Evolutionary conservation across 2,797 vertebrate genomes (phyloP).

Genomic region (Lepidocolaptes lacrymiger): DNA sequence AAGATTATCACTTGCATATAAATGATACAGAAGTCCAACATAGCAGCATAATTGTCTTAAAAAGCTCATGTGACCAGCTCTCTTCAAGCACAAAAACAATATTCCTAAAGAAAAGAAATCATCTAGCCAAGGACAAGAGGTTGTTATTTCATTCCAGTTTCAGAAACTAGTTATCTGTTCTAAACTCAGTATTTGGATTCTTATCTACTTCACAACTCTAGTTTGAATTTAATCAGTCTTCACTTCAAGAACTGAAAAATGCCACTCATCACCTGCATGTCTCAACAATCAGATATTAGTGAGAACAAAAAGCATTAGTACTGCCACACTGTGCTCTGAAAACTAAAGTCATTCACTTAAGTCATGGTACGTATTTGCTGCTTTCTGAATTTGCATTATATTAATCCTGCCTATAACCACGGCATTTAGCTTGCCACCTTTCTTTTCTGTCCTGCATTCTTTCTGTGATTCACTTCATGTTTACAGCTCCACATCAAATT

Average conservation of each 20-base stretch:
- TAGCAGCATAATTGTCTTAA: fast-evolving
- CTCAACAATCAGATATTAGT: background rate
- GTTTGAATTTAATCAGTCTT: background rate
- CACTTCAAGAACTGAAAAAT: background rate
- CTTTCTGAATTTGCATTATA: background rate
- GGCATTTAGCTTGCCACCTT: background rate
- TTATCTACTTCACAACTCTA: background rate
- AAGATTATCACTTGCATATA: background rate
- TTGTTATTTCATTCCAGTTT: background rate
- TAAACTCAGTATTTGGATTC: background rate
- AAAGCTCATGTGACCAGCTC: background rate
- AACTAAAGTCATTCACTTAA: background rate
- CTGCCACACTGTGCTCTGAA: background rate
- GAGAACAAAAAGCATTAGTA: background rate
- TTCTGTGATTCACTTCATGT: background rate
- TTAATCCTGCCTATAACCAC: background rate
- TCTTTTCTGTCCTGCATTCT: background rate
- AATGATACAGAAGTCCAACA: background rate
- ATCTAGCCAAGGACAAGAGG: background rate
- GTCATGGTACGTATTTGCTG: fast-evolving
- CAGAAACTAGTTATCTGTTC: background rate
- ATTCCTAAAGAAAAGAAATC: background rate
- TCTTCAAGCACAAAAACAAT: background rate
- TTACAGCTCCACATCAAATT: background rate
- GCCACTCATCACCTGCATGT: background rate